These are phyloP conservation scores for Helicoverpa armigera DNA, from an alignment of 1,140 invertebrate genomes.

Conservation along the genomic window DNA sequence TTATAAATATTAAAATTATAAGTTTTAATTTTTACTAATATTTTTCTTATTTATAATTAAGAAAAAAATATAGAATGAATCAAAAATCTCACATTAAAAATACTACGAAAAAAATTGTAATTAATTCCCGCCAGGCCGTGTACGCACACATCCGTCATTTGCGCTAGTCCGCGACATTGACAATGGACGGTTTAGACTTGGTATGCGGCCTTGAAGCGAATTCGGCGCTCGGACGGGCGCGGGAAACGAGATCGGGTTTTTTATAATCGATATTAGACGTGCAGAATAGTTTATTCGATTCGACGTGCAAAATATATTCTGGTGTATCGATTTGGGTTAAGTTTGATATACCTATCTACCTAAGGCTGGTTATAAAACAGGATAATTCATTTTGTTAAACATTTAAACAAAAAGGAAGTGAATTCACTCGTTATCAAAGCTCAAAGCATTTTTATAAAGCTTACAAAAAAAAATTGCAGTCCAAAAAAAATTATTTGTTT, in stretches of 20 bases:
- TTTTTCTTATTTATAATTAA: too few relatives aligned
- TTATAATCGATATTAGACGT: constrained; percentile 73
- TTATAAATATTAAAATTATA: too few relatives aligned
- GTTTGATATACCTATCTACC: neutral
- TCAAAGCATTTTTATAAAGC: too few relatives aligned
- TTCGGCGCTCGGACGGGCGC: constrained; percentile 78
- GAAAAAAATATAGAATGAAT: too few relatives aligned
- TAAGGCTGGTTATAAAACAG: too few relatives aligned
- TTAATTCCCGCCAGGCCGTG: constrained; percentile 15
- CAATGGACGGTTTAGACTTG: constrained; percentile 77
- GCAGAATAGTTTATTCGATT: constrained; percentile 65
- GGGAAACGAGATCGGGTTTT: constrained; percentile 77
- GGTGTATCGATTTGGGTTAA: constrained; percentile 34
- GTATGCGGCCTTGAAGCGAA: constrained; percentile 82
- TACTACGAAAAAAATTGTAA: neutral
- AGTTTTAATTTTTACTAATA: too few relatives aligned
- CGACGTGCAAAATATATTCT: constrained; percentile 43
- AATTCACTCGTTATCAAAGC: too few relatives aligned
- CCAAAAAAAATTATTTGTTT: too few relatives aligned
- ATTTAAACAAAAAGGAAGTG: too few relatives aligned
- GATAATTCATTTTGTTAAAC: too few relatives aligned
- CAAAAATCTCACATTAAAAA: too few relatives aligned
- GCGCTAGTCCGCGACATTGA: constrained; percentile 75
- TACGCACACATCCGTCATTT: constrained; percentile 72
- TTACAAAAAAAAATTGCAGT: too few relatives aligned